These are phyloP conservation scores for Oreohelix idahoensis DNA, from an alignment of 1,140 invertebrate genomes.

Conservation along the genomic window DNA sequence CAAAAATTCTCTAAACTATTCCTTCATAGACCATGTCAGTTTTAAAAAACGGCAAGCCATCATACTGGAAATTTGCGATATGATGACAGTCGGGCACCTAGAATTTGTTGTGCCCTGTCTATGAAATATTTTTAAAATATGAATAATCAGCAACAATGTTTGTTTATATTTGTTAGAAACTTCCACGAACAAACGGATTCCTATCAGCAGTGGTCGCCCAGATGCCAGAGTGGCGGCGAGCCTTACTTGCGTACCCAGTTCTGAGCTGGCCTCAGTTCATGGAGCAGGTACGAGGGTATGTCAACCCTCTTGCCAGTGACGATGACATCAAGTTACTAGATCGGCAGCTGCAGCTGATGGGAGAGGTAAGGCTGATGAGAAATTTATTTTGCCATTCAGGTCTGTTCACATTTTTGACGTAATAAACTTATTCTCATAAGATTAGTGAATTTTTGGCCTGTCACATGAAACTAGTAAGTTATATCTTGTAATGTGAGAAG, in stretches of 20 bases:
- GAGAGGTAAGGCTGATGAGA: slow-evolving; percentile 76
- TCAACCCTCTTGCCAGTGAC: slow-evolving; percentile 82
- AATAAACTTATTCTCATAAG: too few species aligned
- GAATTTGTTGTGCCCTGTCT: too few species aligned
- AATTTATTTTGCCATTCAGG: too few species aligned
- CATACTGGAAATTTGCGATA: too few species aligned
- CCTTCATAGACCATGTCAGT: too few species aligned
- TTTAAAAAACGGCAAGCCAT: too few species aligned
- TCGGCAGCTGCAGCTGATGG: slow-evolving; percentile 81
- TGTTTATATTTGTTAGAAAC: slow-evolving; percentile 66
- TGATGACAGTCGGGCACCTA: too few species aligned
- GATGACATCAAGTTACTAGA: slow-evolving; percentile 80
- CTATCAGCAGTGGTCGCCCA: slow-evolving; percentile 78
- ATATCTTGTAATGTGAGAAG: too few species aligned
- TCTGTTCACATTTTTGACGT: too few species aligned
- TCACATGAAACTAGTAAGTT: not conserved
- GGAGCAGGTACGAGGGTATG: slow-evolving; percentile 77
- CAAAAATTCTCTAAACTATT: too few species aligned
- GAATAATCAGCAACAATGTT: not conserved
- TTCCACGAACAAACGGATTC: slow-evolving; percentile 78
- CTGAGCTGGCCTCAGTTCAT: slow-evolving; percentile 80
- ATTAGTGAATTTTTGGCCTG: not conserved
- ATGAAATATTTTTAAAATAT: too few species aligned
- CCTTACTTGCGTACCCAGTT: slow-evolving; percentile 78
- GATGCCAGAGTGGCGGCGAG: slow-evolving; percentile 76